A percentile compares a stretch with the other conserved stretches of the same genome.
Conservation (phyloP, 2,888 invertebrate species). For the Hypomecis atomaria region DNA sequence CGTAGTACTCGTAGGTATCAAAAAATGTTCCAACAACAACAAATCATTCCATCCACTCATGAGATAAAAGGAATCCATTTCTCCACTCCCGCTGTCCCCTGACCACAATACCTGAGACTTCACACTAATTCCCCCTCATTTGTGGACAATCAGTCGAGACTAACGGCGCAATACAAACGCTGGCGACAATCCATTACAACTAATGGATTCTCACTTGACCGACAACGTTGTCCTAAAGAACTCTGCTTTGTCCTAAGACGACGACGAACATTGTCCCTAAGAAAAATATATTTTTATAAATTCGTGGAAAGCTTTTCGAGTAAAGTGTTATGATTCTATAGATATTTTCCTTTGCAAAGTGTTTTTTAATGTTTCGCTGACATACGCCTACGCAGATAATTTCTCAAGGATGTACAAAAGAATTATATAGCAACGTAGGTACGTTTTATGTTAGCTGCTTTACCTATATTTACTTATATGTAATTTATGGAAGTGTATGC, state of each 20-base stretch:
- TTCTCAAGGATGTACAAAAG: constrained; percentile 11
- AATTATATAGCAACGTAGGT: neutral
- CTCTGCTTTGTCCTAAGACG: constrained; percentile 29
- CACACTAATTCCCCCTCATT: constrained; percentile 56
- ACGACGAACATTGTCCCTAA: constrained; percentile 22
- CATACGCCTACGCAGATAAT: constrained; percentile 9
- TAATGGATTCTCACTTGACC: constrained; percentile 60
- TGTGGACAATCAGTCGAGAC: constrained; percentile 56
- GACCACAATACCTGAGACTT: constrained; percentile 34
- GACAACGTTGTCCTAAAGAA: constrained; percentile 35
- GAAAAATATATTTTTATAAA: constrained; percentile 24
- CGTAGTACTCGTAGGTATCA: no score
- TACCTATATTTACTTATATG: neutral
- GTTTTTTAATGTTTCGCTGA: constrained; percentile 19
- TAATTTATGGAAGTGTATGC: neutral
- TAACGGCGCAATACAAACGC: constrained; percentile 55
- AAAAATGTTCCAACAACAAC: constrained; percentile 15
- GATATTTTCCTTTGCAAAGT: constrained; percentile 12
- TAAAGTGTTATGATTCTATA: constrained; percentile 14
- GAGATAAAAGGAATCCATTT: constrained; percentile 45
- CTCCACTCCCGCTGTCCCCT: constrained; percentile 19
- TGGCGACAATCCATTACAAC: constrained; percentile 63
- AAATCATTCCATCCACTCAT: constrained; percentile 22
- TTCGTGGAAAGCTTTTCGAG: constrained; percentile 18
- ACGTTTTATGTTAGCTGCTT: neutral